phyloP scores from a whole-genome alignment of 2,113 vertebrate genomes.

The Terrapene triunguis region DNA sequence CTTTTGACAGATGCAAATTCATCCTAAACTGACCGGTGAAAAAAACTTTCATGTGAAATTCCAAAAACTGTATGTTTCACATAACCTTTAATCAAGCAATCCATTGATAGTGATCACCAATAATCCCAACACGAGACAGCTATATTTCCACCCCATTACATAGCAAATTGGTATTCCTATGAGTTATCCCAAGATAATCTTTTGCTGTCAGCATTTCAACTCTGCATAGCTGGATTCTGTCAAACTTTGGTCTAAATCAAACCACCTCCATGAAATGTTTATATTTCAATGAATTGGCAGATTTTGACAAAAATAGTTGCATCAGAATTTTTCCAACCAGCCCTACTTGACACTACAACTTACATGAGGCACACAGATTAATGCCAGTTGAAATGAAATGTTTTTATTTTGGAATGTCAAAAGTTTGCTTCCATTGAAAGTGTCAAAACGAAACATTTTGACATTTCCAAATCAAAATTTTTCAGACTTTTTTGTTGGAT shows the following conservation, averaged over 20 bases:
- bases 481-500: neutral
- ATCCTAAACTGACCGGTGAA: neutral
- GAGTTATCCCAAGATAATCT: neutral
- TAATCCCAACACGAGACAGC: neutral
- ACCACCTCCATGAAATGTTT: neutral
- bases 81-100: neutral
- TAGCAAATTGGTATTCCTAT: neutral
- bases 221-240: neutral
- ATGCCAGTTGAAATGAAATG: neutral
- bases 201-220: neutral
- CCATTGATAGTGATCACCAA: neutral
- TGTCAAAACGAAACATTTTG: neutral
- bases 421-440: neutral
- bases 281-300: neutral
- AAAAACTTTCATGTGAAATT: fast-evolving
- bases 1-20: neutral
- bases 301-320: neutral
- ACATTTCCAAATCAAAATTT: neutral
- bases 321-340: neutral
- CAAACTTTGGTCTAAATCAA: neutral
- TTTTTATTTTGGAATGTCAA: neutral
- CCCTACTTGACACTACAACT: neutral
- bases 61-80: neutral
- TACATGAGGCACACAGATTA: neutral
- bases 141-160: neutral